Base-by-base conservation (phyloP, 2,888 invertebrate species). In the Vesta saturnalis region DNA sequence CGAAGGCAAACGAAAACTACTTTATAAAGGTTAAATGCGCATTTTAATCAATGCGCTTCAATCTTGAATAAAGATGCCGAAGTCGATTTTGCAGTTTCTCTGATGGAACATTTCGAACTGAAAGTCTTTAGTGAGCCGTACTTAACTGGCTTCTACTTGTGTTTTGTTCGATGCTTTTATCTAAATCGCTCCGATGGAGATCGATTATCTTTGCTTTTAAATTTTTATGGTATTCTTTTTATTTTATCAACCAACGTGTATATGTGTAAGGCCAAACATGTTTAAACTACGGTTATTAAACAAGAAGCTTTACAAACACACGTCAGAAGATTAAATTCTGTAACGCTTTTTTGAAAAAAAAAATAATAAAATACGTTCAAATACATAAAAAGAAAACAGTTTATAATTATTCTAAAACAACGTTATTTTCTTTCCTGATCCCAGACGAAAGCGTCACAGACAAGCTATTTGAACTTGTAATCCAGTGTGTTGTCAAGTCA, bases 1-100 rank as follows among this genome's bases (percentile, higher is more conserved):
- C 58, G 67, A 73, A 73, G 67, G 72, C 69, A 71, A 73, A 72
- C 73, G 73, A 75, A 75, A 73, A 75, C 73, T 75, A 74, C 73
- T 74, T 73, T 70, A 67, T 68, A 73, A 71, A 69, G 72, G 74
- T 74, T 73, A 74, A 77, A 77, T 74, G 73, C 75, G 74, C 77
- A 77, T 77, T 78, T 77, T 77, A 78, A 77, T 77, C 77, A 77
- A 74, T 76, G 76, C 74, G 73, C 74, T 74, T 72, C 74, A 72
- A 75, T 76, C 73, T 72, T 67, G 72, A 72, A 76, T 78, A 76
- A 77, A 76, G 77, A 74, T 74, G 74, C 75, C 70, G 68, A 75
- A 75, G 74, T 75, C 74, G 77, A 75, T 75, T 74, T 72, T 74
- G 72, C 74, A 72, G 72, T 73, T 74, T 65, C 72, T 73, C 74